These are phyloP conservation scores for Drosophila testacea DNA, from an alignment of 2,888 invertebrate species.

Conservation along the genomic window DNA sequence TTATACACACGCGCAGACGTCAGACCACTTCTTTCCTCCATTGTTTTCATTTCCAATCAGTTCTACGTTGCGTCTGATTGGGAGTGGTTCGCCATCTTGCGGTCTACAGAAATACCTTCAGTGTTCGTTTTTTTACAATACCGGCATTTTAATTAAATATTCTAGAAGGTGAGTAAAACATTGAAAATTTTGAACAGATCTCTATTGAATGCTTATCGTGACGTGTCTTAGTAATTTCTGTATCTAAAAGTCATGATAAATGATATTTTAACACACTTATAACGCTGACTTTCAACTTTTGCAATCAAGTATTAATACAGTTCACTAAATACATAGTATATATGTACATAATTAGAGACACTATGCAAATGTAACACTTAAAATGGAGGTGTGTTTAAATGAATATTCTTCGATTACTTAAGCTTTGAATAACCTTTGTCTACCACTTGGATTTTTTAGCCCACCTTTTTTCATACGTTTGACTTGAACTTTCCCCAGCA, in stretches of 20 bases:
- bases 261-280: constrained; percentile 20
- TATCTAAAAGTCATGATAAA: constrained; percentile 8
- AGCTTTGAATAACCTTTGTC: constrained; percentile 48
- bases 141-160: constrained; percentile 51
- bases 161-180: constrained; percentile 60
- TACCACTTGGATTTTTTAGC: constrained; percentile 33
- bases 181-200: constrained; percentile 26
- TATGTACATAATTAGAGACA: constrained; percentile 1
- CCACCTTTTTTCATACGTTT: constrained; percentile 21
- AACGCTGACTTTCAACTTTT: constrained; percentile 54
- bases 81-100: constrained; percentile 64
- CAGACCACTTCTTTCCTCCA: constrained; percentile 53
- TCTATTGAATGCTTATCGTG: neutral
- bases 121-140: constrained; percentile 31
- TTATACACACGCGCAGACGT: constrained; percentile 39
- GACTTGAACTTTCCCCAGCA: constrained; percentile 73
- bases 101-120: constrained; percentile 38
- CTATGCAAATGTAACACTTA: constrained; percentile 29
- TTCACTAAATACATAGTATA: neutral
- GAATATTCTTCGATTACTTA: constrained; percentile 54
- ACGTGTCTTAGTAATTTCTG: neutral
- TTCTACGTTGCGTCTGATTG: constrained; percentile 61
- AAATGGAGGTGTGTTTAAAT: constrained; percentile 38
- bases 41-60: constrained; percentile 63
- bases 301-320: constrained; percentile 3